Base-by-base conservation (phyloP, 2,888 invertebrate genomes). In the Microctonus aethiopoides region DNA sequence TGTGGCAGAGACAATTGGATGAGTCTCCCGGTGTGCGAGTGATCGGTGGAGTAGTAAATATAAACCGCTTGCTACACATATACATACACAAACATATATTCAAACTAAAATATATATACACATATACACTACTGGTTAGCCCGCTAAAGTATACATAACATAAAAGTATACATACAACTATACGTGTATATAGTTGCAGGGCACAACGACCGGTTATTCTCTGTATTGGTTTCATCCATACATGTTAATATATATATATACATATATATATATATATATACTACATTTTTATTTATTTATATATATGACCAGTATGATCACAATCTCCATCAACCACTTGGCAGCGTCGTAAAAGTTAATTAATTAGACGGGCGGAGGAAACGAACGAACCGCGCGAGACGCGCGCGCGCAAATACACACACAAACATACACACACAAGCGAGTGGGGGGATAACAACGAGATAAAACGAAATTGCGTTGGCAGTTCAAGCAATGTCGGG, bases 261-360 rank as follows among this genome's bases (percentile, higher is more conserved):
- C n/a, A n/a, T 29, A 29, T 29, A 29, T 29, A 29, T 29, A 7
- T 29, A 29, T n/a, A n/a, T n/a, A n/a, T n/a, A n/a, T n/a, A n/a
- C n/a, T n/a, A n/a, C n/a, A n/a, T n/a, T n/a, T n/a, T n/a, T n/a
- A n/a, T 29, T 5, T 29, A 68, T 74, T 74, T 73, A 73, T 74
- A 74, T 73, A 72, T 74, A 70, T 67, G 59, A 72, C 51, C 68
- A 67, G 73, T 67, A 73, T 72, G 68, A 71, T 72, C 75, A 74
- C 77, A 73, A 77, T 74, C 73, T 75, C 75, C 77, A 77, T 77
- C 77, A 76, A 77, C 72, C 74, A 74, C 74, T 74, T 74, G 75
- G 75, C 75, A 75, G 74, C 75, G 74, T 76, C 77, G 77, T 77
- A 76, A 76, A 77, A 77, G 76, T 76, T 77, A 77, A 77, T 77